phyloP scores from a whole-genome alignment of 2,113 vertebrate genomes.

The Ursus arctos region DNA sequence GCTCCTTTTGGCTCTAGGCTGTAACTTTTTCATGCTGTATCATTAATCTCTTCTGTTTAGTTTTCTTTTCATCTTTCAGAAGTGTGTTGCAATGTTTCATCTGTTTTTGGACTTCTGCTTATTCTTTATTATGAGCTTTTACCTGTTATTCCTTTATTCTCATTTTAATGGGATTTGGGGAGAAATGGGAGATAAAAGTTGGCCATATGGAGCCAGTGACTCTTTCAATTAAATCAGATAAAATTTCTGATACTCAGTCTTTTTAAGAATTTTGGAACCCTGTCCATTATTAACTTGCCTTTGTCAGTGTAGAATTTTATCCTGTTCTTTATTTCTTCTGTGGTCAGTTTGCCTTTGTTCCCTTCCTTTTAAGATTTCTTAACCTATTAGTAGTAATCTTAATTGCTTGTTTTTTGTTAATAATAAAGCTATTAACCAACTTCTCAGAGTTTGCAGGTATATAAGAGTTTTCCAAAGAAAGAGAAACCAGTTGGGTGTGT shows the following conservation, averaged over 20 bases:
- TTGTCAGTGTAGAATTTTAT: slow-evolving; percentile 48
- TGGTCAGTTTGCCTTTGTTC: not conserved
- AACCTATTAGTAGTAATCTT: not conserved
- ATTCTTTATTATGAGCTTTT: not conserved
- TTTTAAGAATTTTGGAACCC: not conserved
- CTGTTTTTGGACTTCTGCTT: not conserved
- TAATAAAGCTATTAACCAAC: slow-evolving; percentile 2
- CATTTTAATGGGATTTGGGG: not conserved
- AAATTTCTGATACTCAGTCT: not conserved
- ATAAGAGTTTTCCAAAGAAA: not conserved
- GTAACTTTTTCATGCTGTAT: not conserved
- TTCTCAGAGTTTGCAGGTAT: not conserved
- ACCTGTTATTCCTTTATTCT: not conserved
- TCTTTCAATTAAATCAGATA: not conserved
- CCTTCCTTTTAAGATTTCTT: not conserved
- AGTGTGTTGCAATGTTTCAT: not conserved
- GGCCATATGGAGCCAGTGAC: not conserved
- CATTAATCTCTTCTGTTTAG: not conserved
- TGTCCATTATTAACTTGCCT: not conserved
- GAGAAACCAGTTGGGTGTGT: not conserved
- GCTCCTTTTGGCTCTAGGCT: not conserved
- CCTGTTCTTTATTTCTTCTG: not conserved
- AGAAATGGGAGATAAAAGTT: not conserved
- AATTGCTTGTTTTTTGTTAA: not conserved
- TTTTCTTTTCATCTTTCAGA: slow-evolving; percentile 19